Conservation (phyloP, 2,113 vertebrate species). For the Proterorhinus semilunaris region DNA sequence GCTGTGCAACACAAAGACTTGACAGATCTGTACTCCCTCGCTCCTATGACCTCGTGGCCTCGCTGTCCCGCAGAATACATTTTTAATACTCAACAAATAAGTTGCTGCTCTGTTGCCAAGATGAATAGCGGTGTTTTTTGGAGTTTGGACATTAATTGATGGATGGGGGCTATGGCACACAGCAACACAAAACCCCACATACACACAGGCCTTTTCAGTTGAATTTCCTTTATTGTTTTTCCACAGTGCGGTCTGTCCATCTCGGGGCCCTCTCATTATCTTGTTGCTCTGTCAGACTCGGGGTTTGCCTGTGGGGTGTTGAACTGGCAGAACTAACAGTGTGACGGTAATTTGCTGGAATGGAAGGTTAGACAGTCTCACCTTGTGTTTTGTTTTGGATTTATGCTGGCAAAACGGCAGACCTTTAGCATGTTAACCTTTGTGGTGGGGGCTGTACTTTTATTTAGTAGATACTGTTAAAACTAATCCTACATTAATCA, state of each 20-base stretch:
- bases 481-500: not conserved
- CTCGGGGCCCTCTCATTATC: constrained; percentile 48
- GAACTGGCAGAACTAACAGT: constrained; percentile 51
- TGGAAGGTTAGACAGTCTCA: constrained; percentile 46
- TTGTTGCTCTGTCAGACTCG: constrained; percentile 50
- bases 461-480: not conserved
- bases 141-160: constrained; percentile 42
- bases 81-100: constrained; percentile 48
- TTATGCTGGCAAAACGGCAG: constrained; percentile 11
- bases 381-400: constrained; percentile 43
- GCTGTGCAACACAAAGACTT: constrained; percentile 46
- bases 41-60: constrained; percentile 44
- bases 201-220: constrained; percentile 1
- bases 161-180: constrained; percentile 27
- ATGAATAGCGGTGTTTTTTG: constrained; percentile 26
- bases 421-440: constrained; percentile 35
- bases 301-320: constrained; percentile 49
- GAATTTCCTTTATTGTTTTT: constrained; percentile 26
- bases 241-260: constrained; percentile 7
- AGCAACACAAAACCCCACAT: constrained; percentile 10
- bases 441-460: constrained; percentile 3
- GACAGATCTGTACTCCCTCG: constrained; percentile 35
- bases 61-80: constrained; percentile 13
- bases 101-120: constrained; percentile 37
- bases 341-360: constrained; percentile 61